Base-by-base conservation (phyloP, 2,113 vertebrate species). In the Hepsetus odoe region DNA sequence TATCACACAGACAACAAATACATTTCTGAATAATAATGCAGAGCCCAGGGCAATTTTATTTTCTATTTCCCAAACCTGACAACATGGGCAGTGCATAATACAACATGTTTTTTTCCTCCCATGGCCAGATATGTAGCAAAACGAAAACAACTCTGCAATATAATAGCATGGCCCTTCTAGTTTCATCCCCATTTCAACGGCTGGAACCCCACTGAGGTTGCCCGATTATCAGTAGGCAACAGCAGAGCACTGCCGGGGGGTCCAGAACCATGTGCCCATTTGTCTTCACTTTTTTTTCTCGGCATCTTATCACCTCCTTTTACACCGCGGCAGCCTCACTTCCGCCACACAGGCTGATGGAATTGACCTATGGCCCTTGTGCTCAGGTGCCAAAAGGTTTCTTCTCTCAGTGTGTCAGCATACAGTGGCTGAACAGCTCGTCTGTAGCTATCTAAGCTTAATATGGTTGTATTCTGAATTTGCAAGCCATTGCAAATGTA, bases 271-370 rank as follows among this genome's bases (percentile, higher is more conserved):
- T 32, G 22, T 38, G 53, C 68, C 59, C 67, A 79, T 79, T 79
- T 79, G 77, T 79, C 77, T 79, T 79, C 68, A 79, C 71, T 49
- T 44, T 35, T 26, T n/a, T 69, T 77, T 58, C 53, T 55, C 75
- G 44, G 75, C 75, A 20, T 77, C 51, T 69, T 77, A 68, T 77
- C 49, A 77, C 68, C 65, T 77, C 40, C 44, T 38, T n/a, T 69
- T 77, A 58, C 65, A 69, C 35, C 65, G 46, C 65, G 75, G 65
- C 65, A 46, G 53, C 53, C 53, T 58, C 65, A 77, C 65, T 77
- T 69, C 75, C 65, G 58, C 68, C 65, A 18, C 65, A 69, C 18
- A 42, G 65, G 24, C 65, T 77, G 65, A 77, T 77, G 20, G 51
- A 65, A 49, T 42, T 77, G 75, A 77, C 75, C 75, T 38, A 18